Evolutionary conservation across 1,140 invertebrate species (phyloP).

Genomic region (Oedothorax gibbosus): DNA sequence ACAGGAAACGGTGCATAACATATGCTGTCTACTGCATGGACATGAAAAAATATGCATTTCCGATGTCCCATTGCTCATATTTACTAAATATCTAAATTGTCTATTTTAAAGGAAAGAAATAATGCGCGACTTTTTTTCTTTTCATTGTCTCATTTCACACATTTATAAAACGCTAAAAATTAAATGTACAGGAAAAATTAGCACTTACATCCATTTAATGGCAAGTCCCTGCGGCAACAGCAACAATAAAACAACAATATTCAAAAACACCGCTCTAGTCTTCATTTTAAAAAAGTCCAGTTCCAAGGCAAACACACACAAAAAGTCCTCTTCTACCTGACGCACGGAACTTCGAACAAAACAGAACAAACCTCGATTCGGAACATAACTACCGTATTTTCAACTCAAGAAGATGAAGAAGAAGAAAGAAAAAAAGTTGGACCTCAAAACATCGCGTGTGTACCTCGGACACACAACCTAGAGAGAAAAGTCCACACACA

Average conservation of each 20-base stretch:
- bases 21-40: too few species aligned
- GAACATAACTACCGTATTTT: background rate
- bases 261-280: slow-evolving; percentile 15
- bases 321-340: background rate
- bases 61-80: too few species aligned
- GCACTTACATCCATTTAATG: slow-evolving; percentile 45
- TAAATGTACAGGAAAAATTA: background rate
- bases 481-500: too few species aligned
- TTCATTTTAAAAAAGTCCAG: background rate
- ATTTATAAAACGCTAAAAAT: background rate
- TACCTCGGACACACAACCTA: too few species aligned
- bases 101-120: background rate
- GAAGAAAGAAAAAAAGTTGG: too few species aligned
- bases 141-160: too few species aligned
- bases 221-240: slow-evolving; percentile 35
- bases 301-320: background rate
- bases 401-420: background rate
- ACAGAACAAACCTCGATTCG: background rate
- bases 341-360: background rate
- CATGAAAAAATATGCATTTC: too few species aligned
- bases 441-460: too few species aligned
- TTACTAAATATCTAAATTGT: background rate
- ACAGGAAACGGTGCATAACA: too few species aligned
- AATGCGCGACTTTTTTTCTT: background rate
- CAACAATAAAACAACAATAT: slow-evolving; percentile 42